A percentile compares a stretch with the other conserved stretches of the same genome.
Evolutionary conservation across 2,797 vertebrate species (phyloP).

Genomic region (Steatocranus sp.): DNA sequence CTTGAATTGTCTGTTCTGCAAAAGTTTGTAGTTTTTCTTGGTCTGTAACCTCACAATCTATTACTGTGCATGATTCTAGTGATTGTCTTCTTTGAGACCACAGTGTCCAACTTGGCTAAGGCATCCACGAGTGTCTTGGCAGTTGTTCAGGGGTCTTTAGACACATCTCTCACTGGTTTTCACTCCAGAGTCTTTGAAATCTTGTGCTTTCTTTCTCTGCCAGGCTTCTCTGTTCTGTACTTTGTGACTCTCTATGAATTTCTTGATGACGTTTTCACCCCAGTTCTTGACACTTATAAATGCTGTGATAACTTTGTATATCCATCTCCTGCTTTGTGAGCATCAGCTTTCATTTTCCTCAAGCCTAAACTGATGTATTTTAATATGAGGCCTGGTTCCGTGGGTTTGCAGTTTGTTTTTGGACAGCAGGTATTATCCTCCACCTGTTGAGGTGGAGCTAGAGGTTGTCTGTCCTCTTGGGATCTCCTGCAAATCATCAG

Average conservation of each 20-base stretch:
- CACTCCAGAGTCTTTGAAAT: background rate
- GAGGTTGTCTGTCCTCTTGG: background rate
- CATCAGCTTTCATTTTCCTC: background rate
- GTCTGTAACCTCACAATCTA: background rate
- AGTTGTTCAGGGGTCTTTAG: background rate
- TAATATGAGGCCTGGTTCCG: accelerated
- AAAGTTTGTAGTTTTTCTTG: accelerated
- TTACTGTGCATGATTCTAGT: background rate
- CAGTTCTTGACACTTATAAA: background rate
- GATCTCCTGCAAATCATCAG: background rate
- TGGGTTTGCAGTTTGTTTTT: background rate
- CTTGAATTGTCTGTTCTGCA: background rate
- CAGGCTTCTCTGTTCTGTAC: background rate
- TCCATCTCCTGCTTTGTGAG: accelerated
- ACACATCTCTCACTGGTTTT: background rate
- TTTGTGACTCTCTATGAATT: accelerated
- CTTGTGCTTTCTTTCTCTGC: background rate
- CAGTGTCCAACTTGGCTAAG: background rate
- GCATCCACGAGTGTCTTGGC: accelerated
- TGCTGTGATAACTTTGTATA: accelerated
- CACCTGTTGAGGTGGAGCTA: background rate
- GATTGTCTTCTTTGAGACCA: accelerated
- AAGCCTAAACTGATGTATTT: background rate
- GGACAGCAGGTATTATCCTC: background rate
- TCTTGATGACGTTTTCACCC: background rate